phyloP scores from a whole-genome alignment of 2,888 invertebrate genomes.

The Cremastinae sp. region DNA sequence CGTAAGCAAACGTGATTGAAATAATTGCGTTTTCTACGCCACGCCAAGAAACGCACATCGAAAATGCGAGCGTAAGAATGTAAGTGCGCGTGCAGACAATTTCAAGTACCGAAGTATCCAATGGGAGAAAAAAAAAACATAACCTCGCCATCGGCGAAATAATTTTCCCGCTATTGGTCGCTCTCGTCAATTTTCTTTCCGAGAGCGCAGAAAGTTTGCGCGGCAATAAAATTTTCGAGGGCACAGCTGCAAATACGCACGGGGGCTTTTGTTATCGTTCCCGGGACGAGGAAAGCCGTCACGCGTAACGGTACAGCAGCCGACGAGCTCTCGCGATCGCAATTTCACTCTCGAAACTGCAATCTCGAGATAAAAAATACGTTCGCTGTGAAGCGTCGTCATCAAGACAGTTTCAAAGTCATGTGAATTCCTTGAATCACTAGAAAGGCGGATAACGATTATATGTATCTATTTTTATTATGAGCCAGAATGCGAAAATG shows the following conservation, averaged over 20 bases:
- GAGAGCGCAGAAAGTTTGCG: too few relatives aligned
- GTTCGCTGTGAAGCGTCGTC: slow-evolving; percentile 2
- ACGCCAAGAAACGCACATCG: neutral
- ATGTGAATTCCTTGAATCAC: neutral
- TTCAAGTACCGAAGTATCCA: neutral
- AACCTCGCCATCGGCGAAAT: neutral
- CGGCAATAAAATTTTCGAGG: slow-evolving; percentile 10
- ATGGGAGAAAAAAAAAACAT: neutral
- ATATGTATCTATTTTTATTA: neutral
- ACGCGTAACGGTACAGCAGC: slow-evolving; percentile 9
- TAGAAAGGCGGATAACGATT: neutral
- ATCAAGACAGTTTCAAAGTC: neutral
- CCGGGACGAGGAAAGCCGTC: slow-evolving; percentile 9
- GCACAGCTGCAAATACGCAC: neutral
- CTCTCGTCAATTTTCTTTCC: slow-evolving; percentile 9
- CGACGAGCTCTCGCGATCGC: slow-evolving; percentile 16
- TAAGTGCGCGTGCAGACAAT: neutral
- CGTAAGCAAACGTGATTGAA: slow-evolving; percentile 42
- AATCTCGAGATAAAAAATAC: slow-evolving; percentile 23
- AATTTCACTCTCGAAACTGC: slow-evolving; percentile 50
- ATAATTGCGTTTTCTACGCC: slow-evolving; percentile 31
- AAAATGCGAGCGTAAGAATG: neutral
- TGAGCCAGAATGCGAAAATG: slow-evolving; percentile 24
- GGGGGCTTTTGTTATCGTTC: neutral
- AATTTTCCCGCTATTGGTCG: neutral